phyloP scores from a whole-genome alignment of 2,888 invertebrate genomes.

The Phania funesta region DNA sequence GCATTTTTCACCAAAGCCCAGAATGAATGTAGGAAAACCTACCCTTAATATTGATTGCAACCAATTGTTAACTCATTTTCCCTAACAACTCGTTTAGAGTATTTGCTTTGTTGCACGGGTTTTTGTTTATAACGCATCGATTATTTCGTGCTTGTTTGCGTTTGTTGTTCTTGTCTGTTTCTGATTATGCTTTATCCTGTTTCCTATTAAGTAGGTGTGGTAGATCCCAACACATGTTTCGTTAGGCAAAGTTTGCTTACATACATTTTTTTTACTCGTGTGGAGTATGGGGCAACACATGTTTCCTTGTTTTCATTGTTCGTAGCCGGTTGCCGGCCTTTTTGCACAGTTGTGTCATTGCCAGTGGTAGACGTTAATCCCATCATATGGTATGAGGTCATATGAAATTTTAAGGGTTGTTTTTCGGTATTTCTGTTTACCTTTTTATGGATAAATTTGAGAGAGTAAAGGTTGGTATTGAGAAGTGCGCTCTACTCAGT shows the following conservation, averaged over 20 bases:
- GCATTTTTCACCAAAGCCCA: slow-evolving; percentile 34
- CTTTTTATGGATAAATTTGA: background rate
- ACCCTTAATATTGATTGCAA: slow-evolving; percentile 28
- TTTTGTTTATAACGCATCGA: slow-evolving; percentile 45
- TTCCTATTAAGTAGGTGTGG: slow-evolving; percentile 43
- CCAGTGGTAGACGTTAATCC: slow-evolving; percentile 9
- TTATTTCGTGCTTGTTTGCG: slow-evolving; percentile 37
- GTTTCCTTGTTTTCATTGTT: slow-evolving; percentile 38
- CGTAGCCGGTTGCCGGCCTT: slow-evolving; percentile 47
- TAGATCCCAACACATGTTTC: slow-evolving; percentile 27
- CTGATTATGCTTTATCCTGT: slow-evolving; percentile 35
- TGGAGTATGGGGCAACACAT: slow-evolving; percentile 42
- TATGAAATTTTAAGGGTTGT: slow-evolving; percentile 30
- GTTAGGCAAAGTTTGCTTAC: background rate
- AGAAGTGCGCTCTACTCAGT: too few species aligned
- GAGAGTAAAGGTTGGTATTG: background rate
- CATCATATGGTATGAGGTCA: slow-evolving; percentile 34
- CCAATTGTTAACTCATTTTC: slow-evolving; percentile 25
- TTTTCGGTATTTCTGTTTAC: background rate
- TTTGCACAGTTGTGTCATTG: slow-evolving; percentile 23
- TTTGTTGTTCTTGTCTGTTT: background rate
- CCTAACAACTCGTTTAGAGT: slow-evolving; percentile 17
- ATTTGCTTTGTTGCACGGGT: slow-evolving; percentile 24
- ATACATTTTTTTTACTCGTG: background rate
- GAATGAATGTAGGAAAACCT: slow-evolving; percentile 38